phyloP scores from a whole-genome alignment of 2,113 vertebrate genomes.

The Herpetotheres cachinnans region DNA sequence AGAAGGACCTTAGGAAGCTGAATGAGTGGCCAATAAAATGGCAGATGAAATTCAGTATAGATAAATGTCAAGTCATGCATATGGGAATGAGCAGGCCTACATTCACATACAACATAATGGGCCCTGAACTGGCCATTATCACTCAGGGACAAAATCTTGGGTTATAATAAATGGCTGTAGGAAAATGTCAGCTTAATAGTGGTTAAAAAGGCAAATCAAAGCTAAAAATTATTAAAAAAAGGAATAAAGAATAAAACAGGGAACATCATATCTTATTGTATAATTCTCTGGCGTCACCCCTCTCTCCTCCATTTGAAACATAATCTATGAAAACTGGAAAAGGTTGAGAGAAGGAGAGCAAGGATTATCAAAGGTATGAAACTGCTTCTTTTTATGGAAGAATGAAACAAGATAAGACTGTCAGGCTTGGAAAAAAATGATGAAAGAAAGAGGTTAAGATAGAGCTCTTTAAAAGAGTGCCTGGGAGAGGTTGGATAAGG shows the following conservation, averaged over 20 bases:
- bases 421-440: neutral
- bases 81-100: neutral
- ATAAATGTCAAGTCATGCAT: neutral
- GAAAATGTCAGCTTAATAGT: neutral
- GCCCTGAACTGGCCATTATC: neutral
- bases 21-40: neutral
- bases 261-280: neutral
- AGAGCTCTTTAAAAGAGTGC: neutral
- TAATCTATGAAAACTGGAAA: neutral
- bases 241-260: neutral
- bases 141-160: neutral
- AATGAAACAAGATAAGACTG: neutral
- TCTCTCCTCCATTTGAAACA: neutral
- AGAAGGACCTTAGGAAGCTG: neutral
- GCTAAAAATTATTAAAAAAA: neutral
- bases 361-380: neutral
- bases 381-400: neutral
- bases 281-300: neutral
- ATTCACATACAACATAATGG: neutral
- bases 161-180: neutral
- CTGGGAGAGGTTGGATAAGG: neutral
- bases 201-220: neutral
- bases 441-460: neutral
- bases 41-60: neutral
- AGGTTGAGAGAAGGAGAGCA: neutral